Evolutionary conservation across 2,888 invertebrate genomes (phyloP).

Genomic region (Polymixis lichenea): DNA sequence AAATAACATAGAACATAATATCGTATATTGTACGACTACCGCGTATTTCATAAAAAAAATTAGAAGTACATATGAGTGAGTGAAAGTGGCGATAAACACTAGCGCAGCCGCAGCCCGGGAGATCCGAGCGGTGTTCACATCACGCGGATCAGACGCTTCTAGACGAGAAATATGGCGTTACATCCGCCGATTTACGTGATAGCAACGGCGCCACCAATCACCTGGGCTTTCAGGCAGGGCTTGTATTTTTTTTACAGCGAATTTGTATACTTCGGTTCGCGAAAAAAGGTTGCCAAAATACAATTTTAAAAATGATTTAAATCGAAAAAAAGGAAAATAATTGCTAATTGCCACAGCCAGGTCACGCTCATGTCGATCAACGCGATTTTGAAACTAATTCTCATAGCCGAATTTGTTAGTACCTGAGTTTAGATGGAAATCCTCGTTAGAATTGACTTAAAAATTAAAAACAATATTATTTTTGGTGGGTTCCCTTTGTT

Average conservation of each 20-base stretch:
- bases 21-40: constrained; percentile 63
- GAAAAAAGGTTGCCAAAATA: constrained; percentile 49
- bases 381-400: constrained; percentile 62
- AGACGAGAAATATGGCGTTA: constrained; percentile 61
- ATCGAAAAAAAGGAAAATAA: constrained; percentile 6
- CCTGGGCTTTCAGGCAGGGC: constrained; percentile 20
- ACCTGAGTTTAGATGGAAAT: constrained; percentile 65
- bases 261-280: constrained; percentile 41
- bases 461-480: constrained; percentile 69
- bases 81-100: constrained; percentile 63
- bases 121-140: constrained; percentile 9
- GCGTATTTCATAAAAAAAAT: constrained; percentile 53
- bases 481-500: constrained; percentile 77
- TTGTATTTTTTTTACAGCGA: constrained; percentile 38
- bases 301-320: constrained; percentile 16
- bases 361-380: constrained; percentile 62
- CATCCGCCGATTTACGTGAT: constrained; percentile 33
- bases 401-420: constrained; percentile 71
- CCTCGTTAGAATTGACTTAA: constrained; percentile 70
- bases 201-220: constrained; percentile 2
- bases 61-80: constrained; percentile 56
- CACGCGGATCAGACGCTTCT: constrained; percentile 42
- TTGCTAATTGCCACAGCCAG: constrained; percentile 43
- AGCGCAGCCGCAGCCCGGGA: constrained; percentile 39
- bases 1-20: constrained; percentile 64